Percentiles rank a stretch among this genome's conserved stretches.
Evolutionary conservation across 2,888 invertebrate species (phyloP).

Genomic region (Zaprionus bogoriensis): DNA sequence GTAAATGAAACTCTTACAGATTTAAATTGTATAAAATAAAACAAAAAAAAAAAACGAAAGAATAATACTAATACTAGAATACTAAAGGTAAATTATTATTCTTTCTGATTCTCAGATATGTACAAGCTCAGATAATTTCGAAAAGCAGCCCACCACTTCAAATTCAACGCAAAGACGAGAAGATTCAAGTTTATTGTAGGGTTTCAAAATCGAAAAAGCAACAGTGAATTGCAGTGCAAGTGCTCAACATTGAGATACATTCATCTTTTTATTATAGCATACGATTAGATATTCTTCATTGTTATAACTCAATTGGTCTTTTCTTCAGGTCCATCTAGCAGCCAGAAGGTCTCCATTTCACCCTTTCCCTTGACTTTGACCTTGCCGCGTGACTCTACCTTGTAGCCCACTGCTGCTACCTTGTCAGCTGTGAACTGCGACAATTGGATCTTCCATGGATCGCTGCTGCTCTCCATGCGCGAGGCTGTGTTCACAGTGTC

Average conservation of each 20-base stretch:
- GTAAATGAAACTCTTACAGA: no score
- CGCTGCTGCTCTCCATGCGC: slow-evolving; percentile 89
- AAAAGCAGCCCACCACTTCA: neutral
- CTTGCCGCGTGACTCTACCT: slow-evolving; percentile 88
- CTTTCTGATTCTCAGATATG: neutral
- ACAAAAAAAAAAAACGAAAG: no score
- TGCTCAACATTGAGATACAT: slow-evolving; percentile 19
- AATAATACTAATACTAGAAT: no score
- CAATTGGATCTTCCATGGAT: slow-evolving; percentile 90
- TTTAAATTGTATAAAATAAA: no score
- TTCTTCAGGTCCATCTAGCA: slow-evolving; percentile 85
- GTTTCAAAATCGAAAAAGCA: slow-evolving; percentile 1
- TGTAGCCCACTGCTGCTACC: slow-evolving; percentile 87
- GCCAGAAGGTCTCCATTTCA: slow-evolving; percentile 93
- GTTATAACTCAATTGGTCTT: slow-evolving; percentile 4
- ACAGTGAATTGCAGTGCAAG: slow-evolving; percentile 29
- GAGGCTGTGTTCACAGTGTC: slow-evolving; percentile 96
- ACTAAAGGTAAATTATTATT: no score
- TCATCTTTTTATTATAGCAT: neutral
- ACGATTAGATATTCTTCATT: neutral
- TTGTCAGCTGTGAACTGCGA: slow-evolving; percentile 88
- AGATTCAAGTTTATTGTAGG: slow-evolving; percentile 36
- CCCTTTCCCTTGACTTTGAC: slow-evolving; percentile 95
- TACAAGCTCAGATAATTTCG: neutral
- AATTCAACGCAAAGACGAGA: neutral